Percentiles rank a stretch among this genome's conserved stretches.
These are phyloP conservation scores for Corythoichthys haematopterus DNA, from an alignment of 2,113 vertebrate species.

Conservation along the genomic window DNA sequence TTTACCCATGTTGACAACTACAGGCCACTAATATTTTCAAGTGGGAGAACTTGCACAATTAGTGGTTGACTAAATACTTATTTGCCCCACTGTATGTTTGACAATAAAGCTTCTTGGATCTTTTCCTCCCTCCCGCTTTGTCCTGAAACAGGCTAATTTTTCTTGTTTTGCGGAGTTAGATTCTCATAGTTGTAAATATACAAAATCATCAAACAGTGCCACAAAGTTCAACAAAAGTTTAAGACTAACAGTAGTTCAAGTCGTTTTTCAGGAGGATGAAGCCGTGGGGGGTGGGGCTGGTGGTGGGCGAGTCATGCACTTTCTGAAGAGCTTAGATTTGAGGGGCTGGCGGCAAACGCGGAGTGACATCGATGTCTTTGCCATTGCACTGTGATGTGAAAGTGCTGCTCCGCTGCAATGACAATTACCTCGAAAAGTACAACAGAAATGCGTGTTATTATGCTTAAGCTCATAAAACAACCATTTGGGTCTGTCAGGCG, in stretches of 20 bases:
- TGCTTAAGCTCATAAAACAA: constrained; percentile 2
- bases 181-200: constrained; percentile 1
- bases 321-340: not conserved
- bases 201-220: not conserved
- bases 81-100: too few relatives aligned
- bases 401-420: not conserved
- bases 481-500: constrained; percentile 7
- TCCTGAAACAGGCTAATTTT: too few relatives aligned
- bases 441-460: constrained; percentile 5
- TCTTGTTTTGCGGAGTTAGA: not conserved
- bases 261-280: constrained; percentile 3
- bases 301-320: not conserved
- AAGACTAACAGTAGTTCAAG: not conserved
- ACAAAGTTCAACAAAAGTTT: not conserved
- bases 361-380: not conserved
- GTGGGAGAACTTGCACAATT: too few relatives aligned
- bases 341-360: not conserved
- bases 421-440: constrained; percentile 14
- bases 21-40: too few relatives aligned
- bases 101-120: too few relatives aligned
- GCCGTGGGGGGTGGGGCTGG: not conserved
- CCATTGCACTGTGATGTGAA: not conserved
- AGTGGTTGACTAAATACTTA: too few relatives aligned
- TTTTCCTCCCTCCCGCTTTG: too few relatives aligned
- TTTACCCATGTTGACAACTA: too few relatives aligned